These are phyloP conservation scores for Auanema freiburgensis DNA, from an alignment of 2,888 invertebrate species.

Conservation along the genomic window DNA sequence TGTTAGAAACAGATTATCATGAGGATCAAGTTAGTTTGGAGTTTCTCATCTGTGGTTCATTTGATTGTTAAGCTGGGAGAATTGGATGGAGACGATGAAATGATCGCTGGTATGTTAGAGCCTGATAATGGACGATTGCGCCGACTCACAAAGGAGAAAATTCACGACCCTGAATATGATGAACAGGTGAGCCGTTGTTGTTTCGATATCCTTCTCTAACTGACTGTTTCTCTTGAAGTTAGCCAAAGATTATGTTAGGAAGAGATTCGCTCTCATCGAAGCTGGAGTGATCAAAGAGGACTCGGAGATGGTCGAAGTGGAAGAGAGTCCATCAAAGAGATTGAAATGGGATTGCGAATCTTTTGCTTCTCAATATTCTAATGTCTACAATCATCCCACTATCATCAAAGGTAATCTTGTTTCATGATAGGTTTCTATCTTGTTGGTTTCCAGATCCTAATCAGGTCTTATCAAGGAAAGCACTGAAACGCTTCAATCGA, in stretches of 20 bases:
- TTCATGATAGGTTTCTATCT: neutral
- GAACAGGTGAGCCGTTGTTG: constrained; percentile 32
- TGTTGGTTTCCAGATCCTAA: constrained; percentile 8
- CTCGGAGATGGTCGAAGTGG: constrained; percentile 43
- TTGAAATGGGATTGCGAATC: constrained; percentile 63
- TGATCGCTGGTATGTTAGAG: constrained; percentile 73
- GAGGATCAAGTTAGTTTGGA: constrained; percentile 33
- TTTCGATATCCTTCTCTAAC: too few species aligned
- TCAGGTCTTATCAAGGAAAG: constrained; percentile 42
- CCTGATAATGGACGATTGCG: constrained; percentile 76
- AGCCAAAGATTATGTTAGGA: constrained; percentile 40
- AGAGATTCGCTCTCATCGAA: constrained; percentile 39
- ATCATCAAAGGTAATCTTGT: constrained; percentile 71
- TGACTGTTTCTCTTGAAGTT: constrained; percentile 21
- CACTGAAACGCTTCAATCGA: constrained; percentile 43
- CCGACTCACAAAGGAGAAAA: constrained; percentile 78
- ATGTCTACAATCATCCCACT: constrained; percentile 87
- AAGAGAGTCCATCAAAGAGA: constrained; percentile 35
- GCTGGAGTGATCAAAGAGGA: constrained; percentile 40
- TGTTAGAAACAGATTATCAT: constrained; percentile 43
- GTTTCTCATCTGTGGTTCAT: too few species aligned
- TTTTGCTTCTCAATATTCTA: constrained; percentile 78
- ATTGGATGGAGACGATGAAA: constrained; percentile 58
- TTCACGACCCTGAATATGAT: constrained; percentile 67
- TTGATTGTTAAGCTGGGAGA: constrained; percentile 39